phyloP scores from a whole-genome alignment of 2,888 invertebrate species.

The Dasysyrphus albostriatus region DNA sequence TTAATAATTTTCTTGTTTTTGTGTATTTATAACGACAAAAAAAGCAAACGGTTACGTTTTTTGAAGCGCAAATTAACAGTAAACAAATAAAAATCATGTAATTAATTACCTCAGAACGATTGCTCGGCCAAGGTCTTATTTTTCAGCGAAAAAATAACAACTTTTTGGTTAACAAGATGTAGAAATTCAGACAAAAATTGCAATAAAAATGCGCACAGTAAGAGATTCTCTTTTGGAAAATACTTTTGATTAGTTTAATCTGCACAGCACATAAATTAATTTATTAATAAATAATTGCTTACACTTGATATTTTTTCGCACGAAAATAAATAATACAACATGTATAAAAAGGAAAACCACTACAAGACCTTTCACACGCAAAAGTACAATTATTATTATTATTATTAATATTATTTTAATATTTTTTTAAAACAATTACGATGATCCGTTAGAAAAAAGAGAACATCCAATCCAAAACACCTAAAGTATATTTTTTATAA shows the following conservation, averaged over 20 bases:
- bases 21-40: conserved; percentile 66
- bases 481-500: conserved; percentile 32
- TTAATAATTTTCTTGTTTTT: conserved; percentile 63
- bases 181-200: conserved; percentile 41
- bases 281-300: conserved; percentile 48
- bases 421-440: conserved; percentile 31
- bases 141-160: conserved; percentile 76
- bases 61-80: conserved; percentile 70
- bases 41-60: conserved; percentile 20
- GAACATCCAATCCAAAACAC: conserved; percentile 49
- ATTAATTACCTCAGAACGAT: conserved; percentile 73
- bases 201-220: conserved; percentile 43
- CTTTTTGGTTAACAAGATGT: conserved; percentile 74
- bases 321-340: conserved; percentile 43
- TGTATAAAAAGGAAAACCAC: conserved; percentile 21
- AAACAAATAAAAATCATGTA: conserved; percentile 53
- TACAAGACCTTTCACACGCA: conserved; percentile 65
- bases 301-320: conserved; percentile 74
- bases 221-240: conserved; percentile 32
- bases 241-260: conserved; percentile 33
- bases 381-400: conserved; percentile 58
- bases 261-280: conserved; percentile 56
- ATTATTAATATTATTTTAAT: neutral
- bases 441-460: conserved; percentile 14
- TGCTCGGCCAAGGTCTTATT: conserved; percentile 76